These are phyloP conservation scores for Archaeoteleia sp. DNA, from an alignment of 2,888 invertebrate species.

Conservation along the genomic window DNA sequence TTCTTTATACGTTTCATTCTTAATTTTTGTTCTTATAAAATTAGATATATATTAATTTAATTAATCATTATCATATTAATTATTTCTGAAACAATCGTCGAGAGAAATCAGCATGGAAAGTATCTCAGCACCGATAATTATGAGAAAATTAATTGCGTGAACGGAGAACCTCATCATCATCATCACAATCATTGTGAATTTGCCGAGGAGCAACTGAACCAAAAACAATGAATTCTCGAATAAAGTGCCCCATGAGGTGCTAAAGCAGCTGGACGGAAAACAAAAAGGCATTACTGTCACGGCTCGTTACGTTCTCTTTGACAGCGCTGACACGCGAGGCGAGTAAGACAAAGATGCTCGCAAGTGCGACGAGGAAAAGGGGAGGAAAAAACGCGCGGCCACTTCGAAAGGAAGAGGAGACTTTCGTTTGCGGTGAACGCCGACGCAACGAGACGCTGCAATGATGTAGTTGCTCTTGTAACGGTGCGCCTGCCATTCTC, in stretches of 20 bases:
- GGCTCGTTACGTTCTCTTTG: conserved; percentile 61
- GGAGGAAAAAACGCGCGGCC: conserved; percentile 61
- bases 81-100: no score
- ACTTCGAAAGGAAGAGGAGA: conserved; percentile 73
- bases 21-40: no score
- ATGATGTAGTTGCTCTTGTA: conserved; percentile 48
- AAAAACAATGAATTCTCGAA: conserved; percentile 26
- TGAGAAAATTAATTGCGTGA: conserved; percentile 2
- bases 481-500: conserved; percentile 50
- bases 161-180: conserved; percentile 2
- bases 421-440: conserved; percentile 71
- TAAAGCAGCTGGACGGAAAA: conserved; percentile 26
- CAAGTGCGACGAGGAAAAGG: conserved; percentile 34
- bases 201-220: conserved; percentile 32
- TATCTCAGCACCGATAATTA: not conserved
- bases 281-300: conserved; percentile 62
- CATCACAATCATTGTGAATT: conserved; percentile 1
- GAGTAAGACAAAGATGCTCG: conserved; percentile 33
- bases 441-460: conserved; percentile 56
- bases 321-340: conserved; percentile 40
- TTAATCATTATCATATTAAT: no score
- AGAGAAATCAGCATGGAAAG: conserved; percentile 13
- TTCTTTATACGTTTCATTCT: no score
- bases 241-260: conserved; percentile 36
- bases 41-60: no score